Percentiles rank a stretch among this genome's conserved stretches.
Evolutionary conservation across 2,888 invertebrate genomes (phyloP).

Genomic region (Eupelmus urozonus): DNA sequence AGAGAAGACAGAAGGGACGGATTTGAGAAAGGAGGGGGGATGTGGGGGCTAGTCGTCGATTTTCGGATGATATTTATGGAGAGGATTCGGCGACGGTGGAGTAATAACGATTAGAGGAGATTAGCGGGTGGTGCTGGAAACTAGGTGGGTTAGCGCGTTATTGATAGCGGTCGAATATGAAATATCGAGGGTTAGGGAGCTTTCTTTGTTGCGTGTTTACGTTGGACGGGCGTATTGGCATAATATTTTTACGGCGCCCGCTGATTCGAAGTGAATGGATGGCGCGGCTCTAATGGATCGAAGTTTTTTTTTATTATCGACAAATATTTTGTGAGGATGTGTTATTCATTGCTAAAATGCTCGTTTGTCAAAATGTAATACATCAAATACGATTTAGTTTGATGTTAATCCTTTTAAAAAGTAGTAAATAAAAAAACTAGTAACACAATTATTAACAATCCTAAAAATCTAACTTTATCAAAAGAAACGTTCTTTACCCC

Average conservation of each 20-base stretch:
- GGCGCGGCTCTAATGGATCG: too few relatives aligned
- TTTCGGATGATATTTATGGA: not conserved
- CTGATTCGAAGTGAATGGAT: not conserved
- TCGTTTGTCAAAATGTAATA: too few relatives aligned
- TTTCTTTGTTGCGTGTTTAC: slow-evolving; percentile 7
- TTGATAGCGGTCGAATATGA: slow-evolving; percentile 24
- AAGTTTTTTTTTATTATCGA: too few relatives aligned
- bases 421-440: too few relatives aligned
- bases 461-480: too few relatives aligned
- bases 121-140: slow-evolving; percentile 13
- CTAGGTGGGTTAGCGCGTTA: slow-evolving; percentile 18
- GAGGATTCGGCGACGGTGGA: slow-evolving; percentile 14
- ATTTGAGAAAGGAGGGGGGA: slow-evolving; percentile 9
- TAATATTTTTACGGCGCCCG: slow-evolving; percentile 14
- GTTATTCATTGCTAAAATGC: too few relatives aligned
- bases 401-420: too few relatives aligned
- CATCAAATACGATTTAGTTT: too few relatives aligned
- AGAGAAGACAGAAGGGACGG: slow-evolving; percentile 33
- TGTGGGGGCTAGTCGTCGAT: not conserved
- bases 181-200: slow-evolving; percentile 7
- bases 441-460: too few relatives aligned
- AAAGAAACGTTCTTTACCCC: too few relatives aligned
- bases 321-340: too few relatives aligned
- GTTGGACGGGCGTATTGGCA: not conserved
- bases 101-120: slow-evolving; percentile 43